These are phyloP conservation scores for Corythaixoides concolor DNA, from an alignment of 2,113 vertebrate genomes.

Conservation along the genomic window DNA sequence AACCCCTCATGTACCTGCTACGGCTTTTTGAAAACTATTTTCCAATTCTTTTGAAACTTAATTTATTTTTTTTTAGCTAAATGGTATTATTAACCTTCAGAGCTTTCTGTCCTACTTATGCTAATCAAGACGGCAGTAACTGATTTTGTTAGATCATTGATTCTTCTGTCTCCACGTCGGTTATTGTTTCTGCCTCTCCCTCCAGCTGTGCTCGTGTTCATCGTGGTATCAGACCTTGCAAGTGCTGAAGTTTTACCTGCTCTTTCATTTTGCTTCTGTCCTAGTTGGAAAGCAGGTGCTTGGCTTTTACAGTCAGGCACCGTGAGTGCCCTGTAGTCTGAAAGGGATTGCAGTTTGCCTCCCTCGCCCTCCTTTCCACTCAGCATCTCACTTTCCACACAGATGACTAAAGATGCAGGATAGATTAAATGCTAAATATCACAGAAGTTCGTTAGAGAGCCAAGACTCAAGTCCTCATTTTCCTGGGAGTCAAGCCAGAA, in stretches of 20 bases:
- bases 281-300: background rate
- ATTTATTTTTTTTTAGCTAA: background rate
- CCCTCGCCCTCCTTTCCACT: background rate
- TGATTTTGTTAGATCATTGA: background rate
- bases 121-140: background rate
- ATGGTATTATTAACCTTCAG: constrained; percentile 2
- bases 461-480: background rate
- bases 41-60: background rate
- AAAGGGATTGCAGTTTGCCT: background rate
- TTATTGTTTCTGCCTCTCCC: background rate
- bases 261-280: background rate
- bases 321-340: fast-evolving
- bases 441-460: background rate
- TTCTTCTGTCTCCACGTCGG: background rate
- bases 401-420: background rate
- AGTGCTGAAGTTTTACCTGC: background rate
- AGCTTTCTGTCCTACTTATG: background rate
- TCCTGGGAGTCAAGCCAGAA: background rate
- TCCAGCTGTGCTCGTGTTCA: background rate
- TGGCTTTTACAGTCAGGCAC: background rate
- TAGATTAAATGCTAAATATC: background rate
- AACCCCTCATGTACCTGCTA: background rate
- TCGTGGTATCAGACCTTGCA: background rate
- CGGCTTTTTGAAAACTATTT: background rate
- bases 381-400: fast-evolving